phyloP scores from a whole-genome alignment of 2,888 invertebrate species.

The Cataglyphis cursor region DNA sequence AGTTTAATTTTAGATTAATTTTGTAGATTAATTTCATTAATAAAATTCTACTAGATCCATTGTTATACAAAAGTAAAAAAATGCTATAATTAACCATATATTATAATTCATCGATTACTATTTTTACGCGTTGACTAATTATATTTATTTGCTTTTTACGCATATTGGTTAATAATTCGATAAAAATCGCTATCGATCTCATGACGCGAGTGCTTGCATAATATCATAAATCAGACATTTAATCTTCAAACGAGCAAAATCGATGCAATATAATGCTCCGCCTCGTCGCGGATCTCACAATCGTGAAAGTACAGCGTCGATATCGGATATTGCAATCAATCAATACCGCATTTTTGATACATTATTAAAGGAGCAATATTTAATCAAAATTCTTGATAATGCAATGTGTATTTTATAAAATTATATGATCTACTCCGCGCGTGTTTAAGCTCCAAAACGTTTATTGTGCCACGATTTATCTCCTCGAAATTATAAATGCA shows the following conservation, averaged over 20 bases:
- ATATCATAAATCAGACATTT: slow-evolving; percentile 44
- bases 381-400: slow-evolving; percentile 12
- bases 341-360: background rate
- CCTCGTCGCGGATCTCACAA: slow-evolving; percentile 9
- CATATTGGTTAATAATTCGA: slow-evolving; percentile 35
- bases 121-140: slow-evolving; percentile 40
- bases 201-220: slow-evolving; percentile 26
- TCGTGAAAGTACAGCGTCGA: slow-evolving; percentile 20
- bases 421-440: background rate
- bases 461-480: slow-evolving; percentile 32
- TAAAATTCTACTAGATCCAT: background rate
- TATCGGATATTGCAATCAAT: slow-evolving; percentile 5
- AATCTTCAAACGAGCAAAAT: slow-evolving; percentile 42
- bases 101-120: slow-evolving; percentile 42
- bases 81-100: slow-evolving; percentile 39
- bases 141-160: background rate
- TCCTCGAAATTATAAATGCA: slow-evolving; percentile 30
- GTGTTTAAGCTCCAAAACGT: slow-evolving; percentile 6
- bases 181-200: slow-evolving; percentile 51
- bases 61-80: background rate
- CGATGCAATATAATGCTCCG: slow-evolving; percentile 40
- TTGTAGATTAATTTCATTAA: background rate
- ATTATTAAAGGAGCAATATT: background rate
- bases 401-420: background rate
- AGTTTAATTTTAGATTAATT: background rate